A percentile compares a stretch with the other conserved stretches of the same genome.
These are phyloP conservation scores for Theonella swinhoei DNA, from an alignment of 37 sponge, comb jelly and placozoan species.

Conservation along the genomic window DNA sequence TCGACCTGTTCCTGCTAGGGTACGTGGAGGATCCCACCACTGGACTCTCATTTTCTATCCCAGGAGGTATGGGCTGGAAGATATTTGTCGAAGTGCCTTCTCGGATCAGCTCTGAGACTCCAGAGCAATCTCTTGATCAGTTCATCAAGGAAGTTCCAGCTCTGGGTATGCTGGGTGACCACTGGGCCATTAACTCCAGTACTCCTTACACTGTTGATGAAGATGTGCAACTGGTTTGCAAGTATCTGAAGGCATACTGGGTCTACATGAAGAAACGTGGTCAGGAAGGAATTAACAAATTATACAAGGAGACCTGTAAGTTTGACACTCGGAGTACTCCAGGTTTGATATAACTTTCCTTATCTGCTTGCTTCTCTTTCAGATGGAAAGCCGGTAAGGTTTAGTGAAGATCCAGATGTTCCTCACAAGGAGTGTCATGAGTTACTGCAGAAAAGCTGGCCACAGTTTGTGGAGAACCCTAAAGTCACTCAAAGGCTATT, in stretches of 20 bases:
- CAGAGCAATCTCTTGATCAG: slow-evolving; percentile 51
- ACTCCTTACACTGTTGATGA: slow-evolving; percentile 63
- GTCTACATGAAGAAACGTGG: slow-evolving; percentile 37
- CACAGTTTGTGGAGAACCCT: too few species aligned
- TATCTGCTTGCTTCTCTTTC: background rate
- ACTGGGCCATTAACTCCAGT: slow-evolving; percentile 31
- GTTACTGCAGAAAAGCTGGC: too few species aligned
- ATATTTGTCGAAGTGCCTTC: too few species aligned
- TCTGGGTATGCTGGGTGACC: slow-evolving; percentile 55
- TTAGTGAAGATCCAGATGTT: slow-evolving; percentile 38
- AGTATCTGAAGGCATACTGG: slow-evolving; percentile 71
- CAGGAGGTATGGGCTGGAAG: too few species aligned
- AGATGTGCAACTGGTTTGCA: slow-evolving; percentile 73
- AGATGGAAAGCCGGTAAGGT: slow-evolving; percentile 38
- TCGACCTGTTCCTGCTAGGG: slow-evolving; percentile 84
- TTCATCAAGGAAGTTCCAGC: slow-evolving; percentile 57
- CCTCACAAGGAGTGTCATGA: slow-evolving; percentile 52
- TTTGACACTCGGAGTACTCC: background rate
- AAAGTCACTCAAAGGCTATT: slow-evolving; percentile 78
- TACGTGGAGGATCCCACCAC: slow-evolving; percentile 80
- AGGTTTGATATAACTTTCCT: too few species aligned
- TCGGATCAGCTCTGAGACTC: slow-evolving; percentile 43
- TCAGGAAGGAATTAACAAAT: slow-evolving; percentile 45
- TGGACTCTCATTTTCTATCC: slow-evolving; percentile 71
- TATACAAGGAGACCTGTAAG: slow-evolving; percentile 39